These are phyloP conservation scores for Lytechinus variegatus DNA, from an alignment of 35 echinoderm and acorn worm genomes.

Conservation along the genomic window DNA sequence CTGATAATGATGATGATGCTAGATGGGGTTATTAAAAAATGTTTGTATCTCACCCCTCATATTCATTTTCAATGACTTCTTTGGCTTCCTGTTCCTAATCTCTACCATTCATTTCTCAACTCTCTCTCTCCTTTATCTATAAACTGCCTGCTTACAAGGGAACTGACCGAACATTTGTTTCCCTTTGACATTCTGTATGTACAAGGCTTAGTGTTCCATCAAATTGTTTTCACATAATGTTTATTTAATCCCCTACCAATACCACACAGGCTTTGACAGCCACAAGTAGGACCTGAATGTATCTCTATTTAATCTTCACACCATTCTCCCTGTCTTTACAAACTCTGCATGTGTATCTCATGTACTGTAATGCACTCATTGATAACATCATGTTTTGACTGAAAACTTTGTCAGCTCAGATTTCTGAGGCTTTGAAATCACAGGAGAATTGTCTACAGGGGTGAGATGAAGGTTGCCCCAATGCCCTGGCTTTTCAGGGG, in stretches of 20 bases:
- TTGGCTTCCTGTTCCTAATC: neutral
- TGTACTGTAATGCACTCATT: neutral
- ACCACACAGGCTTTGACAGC: neutral
- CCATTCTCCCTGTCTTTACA: neutral
- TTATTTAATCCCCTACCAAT: neutral
- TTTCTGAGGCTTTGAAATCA: neutral
- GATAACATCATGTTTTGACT: slow-evolving; percentile 19
- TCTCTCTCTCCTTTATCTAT: neutral
- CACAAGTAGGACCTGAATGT: neutral
- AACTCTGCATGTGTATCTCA: neutral
- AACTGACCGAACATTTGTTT: too few relatives aligned
- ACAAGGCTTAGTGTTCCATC: neutral
- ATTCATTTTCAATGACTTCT: neutral
- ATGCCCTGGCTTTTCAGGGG: neutral
- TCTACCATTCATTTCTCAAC: neutral
- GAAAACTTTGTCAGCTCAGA: neutral
- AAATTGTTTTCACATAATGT: neutral
- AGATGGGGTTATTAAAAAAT: too few relatives aligned
- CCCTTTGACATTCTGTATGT: neutral
- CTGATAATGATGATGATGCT: too few relatives aligned
- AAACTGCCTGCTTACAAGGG: too few relatives aligned
- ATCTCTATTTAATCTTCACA: neutral
- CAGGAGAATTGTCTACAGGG: neutral
- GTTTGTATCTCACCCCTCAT: neutral
- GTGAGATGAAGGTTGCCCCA: neutral